Base-by-base conservation (phyloP, 2,113 vertebrate species). In the Syngnathoides biaculeatus region DNA sequence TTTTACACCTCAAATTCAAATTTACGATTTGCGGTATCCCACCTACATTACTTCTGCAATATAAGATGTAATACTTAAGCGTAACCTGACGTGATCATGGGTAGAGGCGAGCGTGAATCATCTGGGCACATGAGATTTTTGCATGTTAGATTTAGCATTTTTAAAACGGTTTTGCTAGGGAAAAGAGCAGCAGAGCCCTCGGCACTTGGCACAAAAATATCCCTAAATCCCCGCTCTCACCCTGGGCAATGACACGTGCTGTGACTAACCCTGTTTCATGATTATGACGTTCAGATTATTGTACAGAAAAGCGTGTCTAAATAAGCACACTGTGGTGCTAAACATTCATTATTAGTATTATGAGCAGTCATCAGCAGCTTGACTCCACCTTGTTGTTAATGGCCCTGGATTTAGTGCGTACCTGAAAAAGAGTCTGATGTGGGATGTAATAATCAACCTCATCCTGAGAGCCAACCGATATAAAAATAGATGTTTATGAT, bases 181-280 rank as follows among this genome's bases (percentile, higher is more conserved):
- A 83, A 83, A 76, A 77, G 65, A 80, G 71, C 73, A 76, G 75
- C 64, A 58, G 27, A 73, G 79, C 84, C 79, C 67, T 42, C 13
- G 65, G 80, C 68, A 13, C 45, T 84, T 84, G 82, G 84, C 82
- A 87, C 76, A 79, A 79, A 82, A 82, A 83, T 82, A 89, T 79
- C 79, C 62, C 43, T 67, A 80, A 81, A 82, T 85, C 82, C 84
- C 75, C 38, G 73, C 78, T 75, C 65, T 74, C 74, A 80, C 76
- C 80, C 79, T 77, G 76, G 75, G 78, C 81, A 81, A 66, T 71
- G 78, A 83, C 82, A 80, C 79, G 78, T 57, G 78, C 81, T 84
- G 81, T 86, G 86, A 86, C 85, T 78, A 86, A 87, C 75, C 67
- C 79, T 77, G 74, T 80, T 79, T 43, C 22, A 8, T 69, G 60